A percentile compares a stretch with the other conserved stretches of the same genome.
Evolutionary conservation across 2,797 vertebrate species (phyloP).

Genomic region (Pipistrellus kuhlii): DNA sequence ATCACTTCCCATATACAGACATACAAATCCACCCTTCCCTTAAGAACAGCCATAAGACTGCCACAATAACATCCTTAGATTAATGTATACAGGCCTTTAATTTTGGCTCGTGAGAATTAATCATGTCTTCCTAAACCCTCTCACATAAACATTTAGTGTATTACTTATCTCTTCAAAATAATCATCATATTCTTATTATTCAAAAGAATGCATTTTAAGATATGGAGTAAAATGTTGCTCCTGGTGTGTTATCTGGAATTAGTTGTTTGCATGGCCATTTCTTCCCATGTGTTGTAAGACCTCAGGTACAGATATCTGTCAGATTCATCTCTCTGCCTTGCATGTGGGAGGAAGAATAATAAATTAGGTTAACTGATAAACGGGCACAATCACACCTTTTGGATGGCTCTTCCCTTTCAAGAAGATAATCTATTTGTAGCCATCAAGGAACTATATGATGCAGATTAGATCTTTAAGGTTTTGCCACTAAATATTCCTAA

Average conservation of each 20-base stretch:
- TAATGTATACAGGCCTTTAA: not conserved
- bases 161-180: not conserved
- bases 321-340: not conserved
- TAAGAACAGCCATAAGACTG: not conserved
- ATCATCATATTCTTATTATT: slow-evolving; percentile 20
- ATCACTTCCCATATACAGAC: rapidly evolving
- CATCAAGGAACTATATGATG: slow-evolving; percentile 1
- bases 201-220: not conserved
- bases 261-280: not conserved
- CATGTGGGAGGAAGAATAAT: not conserved
- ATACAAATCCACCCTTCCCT: not conserved
- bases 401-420: not conserved
- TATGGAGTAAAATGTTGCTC: not conserved
- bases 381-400: not conserved
- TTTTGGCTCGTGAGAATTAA: not conserved
- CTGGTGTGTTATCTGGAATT: not conserved
- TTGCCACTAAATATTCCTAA: slow-evolving; percentile 53
- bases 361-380: not conserved
- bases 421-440: not conserved
- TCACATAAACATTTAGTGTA: not conserved
- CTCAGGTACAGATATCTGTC: not conserved
- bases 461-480: slow-evolving; percentile 14
- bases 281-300: not conserved
- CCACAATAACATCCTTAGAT: not conserved
- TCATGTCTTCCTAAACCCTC: not conserved